These are phyloP conservation scores for Micrasema longulum DNA, from an alignment of 1,140 invertebrate species.

Conservation along the genomic window DNA sequence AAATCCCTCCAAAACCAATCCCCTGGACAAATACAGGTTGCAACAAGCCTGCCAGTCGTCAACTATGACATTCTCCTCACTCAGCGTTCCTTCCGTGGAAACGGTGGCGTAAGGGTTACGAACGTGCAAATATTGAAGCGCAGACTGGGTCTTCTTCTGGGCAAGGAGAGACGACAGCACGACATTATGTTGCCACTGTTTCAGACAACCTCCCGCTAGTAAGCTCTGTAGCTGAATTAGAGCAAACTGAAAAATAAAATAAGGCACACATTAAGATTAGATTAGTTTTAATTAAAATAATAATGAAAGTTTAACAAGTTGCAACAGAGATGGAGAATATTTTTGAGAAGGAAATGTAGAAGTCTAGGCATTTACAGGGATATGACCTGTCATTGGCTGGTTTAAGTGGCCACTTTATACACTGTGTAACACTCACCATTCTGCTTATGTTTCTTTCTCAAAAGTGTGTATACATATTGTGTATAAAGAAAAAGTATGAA, in stretches of 20 bases:
- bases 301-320: too few relatives aligned
- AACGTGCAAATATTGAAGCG: constrained; percentile 58
- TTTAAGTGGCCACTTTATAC: too few relatives aligned
- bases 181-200: constrained; percentile 67
- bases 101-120: constrained; percentile 48
- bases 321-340: too few relatives aligned
- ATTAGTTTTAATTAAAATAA: too few relatives aligned
- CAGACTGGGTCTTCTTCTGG: constrained; percentile 62
- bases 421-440: too few relatives aligned
- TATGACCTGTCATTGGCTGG: too few relatives aligned
- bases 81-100: constrained; percentile 30
- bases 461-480: too few relatives aligned
- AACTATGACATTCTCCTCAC: constrained; percentile 53
- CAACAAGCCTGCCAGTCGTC: constrained; percentile 65
- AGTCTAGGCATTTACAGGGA: too few relatives aligned
- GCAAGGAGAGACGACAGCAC: constrained; percentile 62
- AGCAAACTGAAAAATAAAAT: constrained; percentile 63
- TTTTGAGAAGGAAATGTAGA: too few relatives aligned
- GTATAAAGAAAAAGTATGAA: too few relatives aligned
- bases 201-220: constrained; percentile 60
- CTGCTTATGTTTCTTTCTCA: too few relatives aligned
- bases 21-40: constrained; percentile 61
- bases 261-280: too few relatives aligned
- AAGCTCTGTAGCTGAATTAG: constrained; percentile 66
- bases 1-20: constrained; percentile 62